A percentile compares a stretch with the other conserved stretches of the same genome.
Evolutionary conservation across 2,113 vertebrate genomes (phyloP).

Genomic region (Rhipidura dahli): DNA sequence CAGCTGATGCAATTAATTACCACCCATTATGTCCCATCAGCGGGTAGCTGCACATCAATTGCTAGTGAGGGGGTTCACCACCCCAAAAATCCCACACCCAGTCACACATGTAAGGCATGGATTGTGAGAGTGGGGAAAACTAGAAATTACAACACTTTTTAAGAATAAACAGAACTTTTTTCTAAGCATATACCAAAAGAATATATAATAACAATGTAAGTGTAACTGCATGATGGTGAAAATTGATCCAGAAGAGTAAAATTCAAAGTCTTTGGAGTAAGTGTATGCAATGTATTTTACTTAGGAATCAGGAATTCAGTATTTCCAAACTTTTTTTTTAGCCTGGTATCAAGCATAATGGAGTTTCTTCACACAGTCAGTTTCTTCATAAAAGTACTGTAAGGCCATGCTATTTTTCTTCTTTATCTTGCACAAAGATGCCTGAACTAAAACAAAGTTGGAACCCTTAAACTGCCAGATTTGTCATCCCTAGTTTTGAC

Average conservation of each 20-base stretch:
- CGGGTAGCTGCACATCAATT: slow-evolving; percentile 28
- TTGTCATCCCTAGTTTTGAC: background rate
- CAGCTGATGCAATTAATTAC: slow-evolving; percentile 28
- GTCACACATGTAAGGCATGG: slow-evolving; percentile 14
- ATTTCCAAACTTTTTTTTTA: background rate
- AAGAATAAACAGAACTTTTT: slow-evolving; percentile 26
- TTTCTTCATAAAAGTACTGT: background rate
- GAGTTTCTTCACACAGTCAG: background rate
- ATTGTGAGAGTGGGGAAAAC: slow-evolving; percentile 14
- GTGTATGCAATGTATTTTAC: background rate
- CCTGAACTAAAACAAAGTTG: background rate
- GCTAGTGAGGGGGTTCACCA: slow-evolving; percentile 29
- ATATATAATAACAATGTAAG: background rate
- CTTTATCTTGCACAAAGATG: slow-evolving; percentile 11
- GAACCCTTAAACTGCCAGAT: background rate
- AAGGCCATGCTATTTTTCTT: background rate
- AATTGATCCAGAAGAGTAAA: background rate
- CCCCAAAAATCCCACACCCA: slow-evolving; percentile 31
- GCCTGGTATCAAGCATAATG: background rate
- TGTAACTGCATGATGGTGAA: background rate
- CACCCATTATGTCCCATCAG: slow-evolving; percentile 12
- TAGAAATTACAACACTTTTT: slow-evolving; percentile 47
- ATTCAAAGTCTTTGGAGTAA: background rate
- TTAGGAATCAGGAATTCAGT: background rate
- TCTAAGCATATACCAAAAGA: slow-evolving; percentile 19